Conservation (phyloP, 2,113 vertebrate genomes). For the Ornithorhynchus anatinus region DNA sequence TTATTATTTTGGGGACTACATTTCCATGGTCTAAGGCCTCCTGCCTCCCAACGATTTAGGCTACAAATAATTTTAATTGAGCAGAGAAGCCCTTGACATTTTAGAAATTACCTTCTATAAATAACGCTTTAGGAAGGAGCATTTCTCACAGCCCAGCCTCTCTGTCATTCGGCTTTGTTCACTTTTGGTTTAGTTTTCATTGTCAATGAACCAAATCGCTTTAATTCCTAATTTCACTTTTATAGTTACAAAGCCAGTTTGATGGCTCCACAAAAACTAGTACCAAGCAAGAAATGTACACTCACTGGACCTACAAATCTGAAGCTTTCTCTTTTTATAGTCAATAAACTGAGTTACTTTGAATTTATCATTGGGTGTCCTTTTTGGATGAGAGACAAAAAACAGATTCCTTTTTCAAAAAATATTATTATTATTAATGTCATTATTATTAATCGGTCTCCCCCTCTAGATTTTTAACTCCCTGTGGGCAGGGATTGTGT, state of each 20-base stretch:
- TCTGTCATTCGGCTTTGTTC: neutral
- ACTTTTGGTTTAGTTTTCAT: conserved; percentile 16
- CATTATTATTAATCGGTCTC: no score
- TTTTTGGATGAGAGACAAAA: neutral
- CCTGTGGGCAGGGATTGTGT: no score
- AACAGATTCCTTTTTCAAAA: neutral
- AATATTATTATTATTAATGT: no score
- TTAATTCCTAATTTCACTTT: conserved; percentile 47
- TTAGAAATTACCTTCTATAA: conserved; percentile 65
- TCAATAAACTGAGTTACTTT: neutral
- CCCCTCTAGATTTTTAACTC: no score
- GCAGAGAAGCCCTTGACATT: conserved; percentile 56
- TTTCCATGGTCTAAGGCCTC: conserved; percentile 42
- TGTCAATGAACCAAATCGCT: conserved; percentile 34
- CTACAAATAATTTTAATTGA: conserved; percentile 63
- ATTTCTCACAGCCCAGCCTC: conserved; percentile 37
- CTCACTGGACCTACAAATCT: neutral
- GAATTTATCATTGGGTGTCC: neutral
- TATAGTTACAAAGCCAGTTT: conserved; percentile 17
- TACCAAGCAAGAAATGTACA: neutral
- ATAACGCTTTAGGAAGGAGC: conserved; percentile 52
- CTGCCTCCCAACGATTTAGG: conserved; percentile 42
- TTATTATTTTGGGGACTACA: conserved; percentile 48
- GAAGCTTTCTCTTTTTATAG: neutral
- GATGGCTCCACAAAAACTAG: conserved; percentile 23